Conservation (phyloP, 2,113 vertebrate genomes). For the Gavialis gangeticus region DNA sequence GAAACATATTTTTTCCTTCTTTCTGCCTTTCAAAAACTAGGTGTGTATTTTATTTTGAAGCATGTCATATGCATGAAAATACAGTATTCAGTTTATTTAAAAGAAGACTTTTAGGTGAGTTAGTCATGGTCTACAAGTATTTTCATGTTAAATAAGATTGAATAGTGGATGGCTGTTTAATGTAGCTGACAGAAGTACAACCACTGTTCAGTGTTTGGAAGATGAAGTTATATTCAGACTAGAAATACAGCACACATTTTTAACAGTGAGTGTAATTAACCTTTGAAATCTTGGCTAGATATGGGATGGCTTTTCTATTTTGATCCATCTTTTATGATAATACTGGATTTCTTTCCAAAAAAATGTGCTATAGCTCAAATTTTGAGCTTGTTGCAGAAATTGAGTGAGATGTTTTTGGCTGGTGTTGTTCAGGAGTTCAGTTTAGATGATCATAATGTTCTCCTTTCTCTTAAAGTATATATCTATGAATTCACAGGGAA, state of each 20-base stretch:
- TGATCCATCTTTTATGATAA: not conserved
- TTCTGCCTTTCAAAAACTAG: too few species aligned
- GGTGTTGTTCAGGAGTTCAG: not conserved
- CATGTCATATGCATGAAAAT: too few species aligned
- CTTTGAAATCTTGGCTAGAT: not conserved
- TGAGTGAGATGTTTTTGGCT: not conserved
- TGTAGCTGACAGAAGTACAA: fast-evolving
- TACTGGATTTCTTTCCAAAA: not conserved
- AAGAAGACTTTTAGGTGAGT: not conserved
- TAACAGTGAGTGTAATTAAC: not conserved
- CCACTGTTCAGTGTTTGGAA: not conserved
- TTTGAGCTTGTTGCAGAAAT: not conserved
- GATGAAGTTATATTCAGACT: not conserved
- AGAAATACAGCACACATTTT: not conserved
- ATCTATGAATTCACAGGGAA: not conserved
- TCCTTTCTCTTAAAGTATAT: not conserved
- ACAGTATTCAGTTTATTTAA: not conserved
- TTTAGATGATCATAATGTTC: not conserved
- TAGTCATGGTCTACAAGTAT: not conserved
- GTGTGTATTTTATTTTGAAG: too few species aligned
- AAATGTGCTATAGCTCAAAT: not conserved
- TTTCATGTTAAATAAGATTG: not conserved
- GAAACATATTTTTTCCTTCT: too few species aligned
- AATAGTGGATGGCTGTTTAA: not conserved
- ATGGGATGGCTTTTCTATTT: not conserved